Evolutionary conservation across 2,113 vertebrate species (phyloP).

Genomic region (Notechis scutatus): DNA sequence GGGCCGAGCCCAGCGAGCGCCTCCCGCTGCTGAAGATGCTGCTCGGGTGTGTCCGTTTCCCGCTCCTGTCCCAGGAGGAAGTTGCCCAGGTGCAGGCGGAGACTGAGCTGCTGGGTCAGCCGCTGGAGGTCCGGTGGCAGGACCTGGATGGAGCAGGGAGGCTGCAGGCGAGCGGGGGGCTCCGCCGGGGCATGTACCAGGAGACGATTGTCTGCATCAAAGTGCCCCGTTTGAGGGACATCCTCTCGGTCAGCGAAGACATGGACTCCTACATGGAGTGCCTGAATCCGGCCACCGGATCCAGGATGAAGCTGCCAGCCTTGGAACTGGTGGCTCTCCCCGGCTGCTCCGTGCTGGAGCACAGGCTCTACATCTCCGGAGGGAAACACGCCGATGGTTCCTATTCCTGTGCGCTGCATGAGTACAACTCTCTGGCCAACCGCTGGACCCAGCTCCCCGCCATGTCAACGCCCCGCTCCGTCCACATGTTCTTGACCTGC

Average conservation of each 20-base stretch:
- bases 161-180: neutral
- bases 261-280: constrained; percentile 17
- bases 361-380: neutral
- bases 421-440: neutral
- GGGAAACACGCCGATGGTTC: neutral
- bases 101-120: fast-evolving
- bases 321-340: neutral
- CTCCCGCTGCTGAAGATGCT: neutral
- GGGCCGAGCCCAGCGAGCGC: neutral
- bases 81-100: neutral
- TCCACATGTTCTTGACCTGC: constrained; percentile 12
- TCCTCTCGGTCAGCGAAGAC: neutral
- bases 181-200: constrained; percentile 23
- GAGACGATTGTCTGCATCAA: constrained; percentile 9
- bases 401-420: neutral
- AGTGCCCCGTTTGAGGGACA: constrained; percentile 16
- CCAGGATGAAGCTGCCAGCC: neutral
- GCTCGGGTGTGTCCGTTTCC: neutral
- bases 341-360: neutral
- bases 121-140: neutral
- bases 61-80: neutral
- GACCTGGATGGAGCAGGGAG: neutral
- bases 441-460: neutral
- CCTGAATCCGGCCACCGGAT: neutral
- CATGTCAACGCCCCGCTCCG: neutral